phyloP scores from a whole-genome alignment of 2,113 vertebrate species.

The Glaucomys volans region DNA sequence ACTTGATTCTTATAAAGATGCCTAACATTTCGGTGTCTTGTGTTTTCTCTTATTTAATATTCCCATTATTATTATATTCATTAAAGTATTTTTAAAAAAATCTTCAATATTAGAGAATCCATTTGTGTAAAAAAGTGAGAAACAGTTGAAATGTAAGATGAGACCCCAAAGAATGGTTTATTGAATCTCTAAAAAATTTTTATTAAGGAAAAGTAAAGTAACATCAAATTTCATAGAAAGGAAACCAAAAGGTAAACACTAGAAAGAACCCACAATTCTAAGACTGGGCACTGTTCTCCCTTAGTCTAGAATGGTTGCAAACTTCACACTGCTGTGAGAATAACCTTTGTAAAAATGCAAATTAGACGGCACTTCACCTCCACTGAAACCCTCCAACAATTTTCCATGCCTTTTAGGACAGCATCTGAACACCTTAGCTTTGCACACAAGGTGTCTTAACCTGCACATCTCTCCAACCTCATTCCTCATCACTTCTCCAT shows the following conservation, averaged over 20 bases:
- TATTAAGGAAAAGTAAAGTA: neutral
- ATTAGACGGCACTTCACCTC: neutral
- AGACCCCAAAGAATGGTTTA: neutral
- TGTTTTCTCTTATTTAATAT: neutral
- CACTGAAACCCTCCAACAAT: neutral
- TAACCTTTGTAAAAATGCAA: neutral
- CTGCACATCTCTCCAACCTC: neutral
- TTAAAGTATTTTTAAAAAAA: neutral
- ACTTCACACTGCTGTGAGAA: neutral
- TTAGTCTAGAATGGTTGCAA: neutral
- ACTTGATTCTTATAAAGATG: neutral
- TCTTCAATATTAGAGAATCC: neutral
- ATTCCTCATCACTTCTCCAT: neutral
- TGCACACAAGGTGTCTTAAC: neutral
- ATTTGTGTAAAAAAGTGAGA: neutral
- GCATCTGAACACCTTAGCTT: neutral
- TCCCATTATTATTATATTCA: neutral
- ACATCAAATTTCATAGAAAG: neutral
- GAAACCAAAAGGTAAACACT: neutral
- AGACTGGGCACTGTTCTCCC: neutral
- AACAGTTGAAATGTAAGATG: neutral
- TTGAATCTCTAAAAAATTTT: neutral
- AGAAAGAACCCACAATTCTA: neutral
- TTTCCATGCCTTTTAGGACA: neutral
- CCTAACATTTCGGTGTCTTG: neutral